A percentile compares a stretch with the other conserved stretches of the same genome.
Conservation (phyloP, 2,888 invertebrate genomes). For the Metellina segmentata region DNA sequence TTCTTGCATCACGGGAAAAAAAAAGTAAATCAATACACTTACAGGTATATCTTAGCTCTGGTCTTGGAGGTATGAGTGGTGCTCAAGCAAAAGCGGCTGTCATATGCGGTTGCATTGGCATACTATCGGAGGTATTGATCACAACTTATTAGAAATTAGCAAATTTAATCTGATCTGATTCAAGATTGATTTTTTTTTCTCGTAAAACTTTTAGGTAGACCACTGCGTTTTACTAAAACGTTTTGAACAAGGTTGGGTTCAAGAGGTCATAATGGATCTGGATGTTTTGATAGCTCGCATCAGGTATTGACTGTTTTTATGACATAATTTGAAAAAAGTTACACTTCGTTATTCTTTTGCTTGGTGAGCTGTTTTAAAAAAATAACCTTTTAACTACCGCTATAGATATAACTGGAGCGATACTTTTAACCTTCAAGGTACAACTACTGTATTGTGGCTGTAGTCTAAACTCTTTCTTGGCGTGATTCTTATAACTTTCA, state of each 20-base stretch:
- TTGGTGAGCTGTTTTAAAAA: no score
- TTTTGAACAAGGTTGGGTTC: conserved; percentile 84
- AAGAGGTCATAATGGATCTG: conserved; percentile 82
- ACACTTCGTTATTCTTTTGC: no score
- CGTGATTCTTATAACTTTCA: no score
- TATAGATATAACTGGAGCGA: no score
- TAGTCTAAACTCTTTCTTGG: no score
- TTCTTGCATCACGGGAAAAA: neutral
- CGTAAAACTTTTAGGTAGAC: conserved; percentile 80
- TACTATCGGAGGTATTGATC: conserved; percentile 84
- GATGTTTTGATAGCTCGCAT: conserved; percentile 82
- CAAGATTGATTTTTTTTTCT: neutral
- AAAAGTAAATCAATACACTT: neutral
- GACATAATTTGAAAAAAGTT: no score
- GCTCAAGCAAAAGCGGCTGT: conserved; percentile 85
- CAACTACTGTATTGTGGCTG: no score
- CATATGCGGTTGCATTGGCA: conserved; percentile 84
- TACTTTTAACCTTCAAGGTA: no score
- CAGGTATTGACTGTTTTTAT: conserved; percentile 65
- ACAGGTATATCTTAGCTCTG: conserved; percentile 83
- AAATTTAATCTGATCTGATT: neutral
- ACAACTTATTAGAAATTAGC: neutral
- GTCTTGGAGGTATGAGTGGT: conserved; percentile 85
- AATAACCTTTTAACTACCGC: no score
- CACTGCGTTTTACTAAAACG: conserved; percentile 83